Evolutionary conservation across 2,797 vertebrate genomes (phyloP), one percentile per base, ranked within the genome.

Genomic region (Menidia menidia): DNA sequence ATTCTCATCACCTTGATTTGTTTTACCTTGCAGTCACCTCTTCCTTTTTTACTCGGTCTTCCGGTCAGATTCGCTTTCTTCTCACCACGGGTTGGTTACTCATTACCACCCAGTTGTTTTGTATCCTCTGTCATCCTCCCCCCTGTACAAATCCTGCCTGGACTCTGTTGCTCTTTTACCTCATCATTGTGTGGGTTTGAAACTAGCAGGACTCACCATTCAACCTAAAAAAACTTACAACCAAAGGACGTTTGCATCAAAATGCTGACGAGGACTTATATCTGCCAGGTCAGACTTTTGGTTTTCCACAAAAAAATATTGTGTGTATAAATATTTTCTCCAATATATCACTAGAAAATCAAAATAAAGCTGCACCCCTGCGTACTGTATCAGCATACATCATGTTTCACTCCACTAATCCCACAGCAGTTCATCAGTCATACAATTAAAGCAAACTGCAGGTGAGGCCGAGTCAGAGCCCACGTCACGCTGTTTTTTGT

Each of bases 391-490:
- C 48, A 25, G 16, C 48, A 64, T 32, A 44, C 62, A 56, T 78
- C 13, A 1, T 63, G 48, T 61, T 57, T 59, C 53, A 50, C 19
- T n/a, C 12, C 54, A 43, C 62, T 52, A 64, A 64, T 51, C 69
- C 45, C 50, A 31, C 48, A 56, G 51, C 30, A 32, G 30, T 56
- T 50, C 5, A 59, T 68, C 68, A 48, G n/a, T 16, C 59, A 43
- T 50, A 33, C 48, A 54, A 64, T 58, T 15, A 33, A 16, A 52
- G 64, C 42, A 67, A 61, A 60, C 59, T 51, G 31, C 65, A 75
- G 62, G 77, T 64, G 53, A 69, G 44, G 45, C 61, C 79, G 61
- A 60, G 67, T 61, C 60, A 43, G 14, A 58, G 56, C 47, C 41
- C 30, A 62, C 41, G 25, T 77, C 70, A 73, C 3, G 4, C 15